Base-by-base conservation (phyloP, 2,113 vertebrate genomes). In the Rhagologus leucostigma region DNA sequence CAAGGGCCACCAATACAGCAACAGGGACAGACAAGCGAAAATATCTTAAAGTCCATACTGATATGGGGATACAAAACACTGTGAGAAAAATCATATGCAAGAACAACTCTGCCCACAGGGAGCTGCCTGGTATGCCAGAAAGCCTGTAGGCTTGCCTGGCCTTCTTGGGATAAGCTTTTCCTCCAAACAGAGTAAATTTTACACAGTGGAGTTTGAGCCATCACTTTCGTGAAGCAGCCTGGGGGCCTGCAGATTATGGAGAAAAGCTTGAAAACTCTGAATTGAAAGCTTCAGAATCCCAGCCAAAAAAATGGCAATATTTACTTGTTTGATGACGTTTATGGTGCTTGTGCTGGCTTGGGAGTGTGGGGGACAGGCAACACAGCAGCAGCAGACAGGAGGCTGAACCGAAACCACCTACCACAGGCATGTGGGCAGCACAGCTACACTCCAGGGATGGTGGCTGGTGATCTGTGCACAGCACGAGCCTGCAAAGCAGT, bases 371-470 rank as follows among this genome's bases (percentile, higher is more conserved):
- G 37, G 37, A 77, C 4, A 2, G 24, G 47, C 20, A 5, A 39
- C 12, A 30, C 3, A 78, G 56, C 35, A 84, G 56, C 39, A 86
- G 83, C 63, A 88, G 59, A 50, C 46, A n/a, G 41, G 33, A 83
- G 35, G 19, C 32, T 53, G 67, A 93, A 57, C 81, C 57, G 62
- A 60, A 76, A 30, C 42, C 41, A 77, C 63, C 50, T 41, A 39
- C 41, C 2, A 0, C 41, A 39, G 44, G 71, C 0, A 0, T 68
- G 78, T n/a, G 75, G 78, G 52, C 44, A 95, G 65, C 27, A 1
- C 4, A 11, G 63, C 73, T 59, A 46, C 3, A 1, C 65, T 75
- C 46, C 44, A 39, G 59, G 67, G 59, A 85, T 22, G 27, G 39
- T 79, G 42, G 49, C 59, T 56, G 33, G 15, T 82, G 70, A 65